A percentile compares a stretch with the other conserved stretches of the same genome.
phyloP scores from a whole-genome alignment of 2,113 vertebrate genomes.

The Daphoenositta chrysoptera region DNA sequence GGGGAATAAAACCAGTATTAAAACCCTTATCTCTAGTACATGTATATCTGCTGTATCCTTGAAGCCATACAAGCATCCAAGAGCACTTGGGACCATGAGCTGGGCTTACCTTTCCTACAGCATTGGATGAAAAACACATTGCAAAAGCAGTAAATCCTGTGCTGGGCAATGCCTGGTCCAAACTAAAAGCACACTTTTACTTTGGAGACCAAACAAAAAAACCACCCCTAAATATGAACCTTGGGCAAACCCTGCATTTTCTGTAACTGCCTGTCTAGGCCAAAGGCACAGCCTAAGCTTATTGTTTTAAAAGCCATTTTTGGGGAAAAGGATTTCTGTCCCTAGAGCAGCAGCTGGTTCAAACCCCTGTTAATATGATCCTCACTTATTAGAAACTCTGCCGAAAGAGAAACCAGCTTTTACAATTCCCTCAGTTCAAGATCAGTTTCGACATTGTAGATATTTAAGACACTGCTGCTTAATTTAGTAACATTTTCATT shows the following conservation, averaged over 20 bases:
- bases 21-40: background rate
- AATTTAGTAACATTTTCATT: conserved; percentile 50
- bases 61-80: background rate
- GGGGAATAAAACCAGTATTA: background rate
- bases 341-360: conserved; percentile 47
- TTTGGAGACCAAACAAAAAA: background rate
- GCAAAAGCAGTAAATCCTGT: background rate
- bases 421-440: conserved; percentile 56
- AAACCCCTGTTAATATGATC: background rate
- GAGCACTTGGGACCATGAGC: background rate
- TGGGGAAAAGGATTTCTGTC: background rate
- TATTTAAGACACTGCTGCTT: conserved; percentile 47
- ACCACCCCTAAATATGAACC: background rate
- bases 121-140: rapidly evolving
- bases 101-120: background rate
- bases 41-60: background rate
- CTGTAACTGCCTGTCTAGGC: background rate
- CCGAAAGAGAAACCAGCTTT: background rate
- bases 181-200: background rate
- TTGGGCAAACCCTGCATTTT: background rate
- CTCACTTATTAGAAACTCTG: conserved; percentile 38
- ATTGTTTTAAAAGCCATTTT: background rate
- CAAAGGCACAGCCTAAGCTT: background rate
- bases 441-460: conserved; percentile 4
- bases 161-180: background rate